Evolutionary conservation across 92 coral and sea anemone species (phyloP), one percentile per base, ranked within the genome.

Genomic region (Bergia sp.): DNA sequence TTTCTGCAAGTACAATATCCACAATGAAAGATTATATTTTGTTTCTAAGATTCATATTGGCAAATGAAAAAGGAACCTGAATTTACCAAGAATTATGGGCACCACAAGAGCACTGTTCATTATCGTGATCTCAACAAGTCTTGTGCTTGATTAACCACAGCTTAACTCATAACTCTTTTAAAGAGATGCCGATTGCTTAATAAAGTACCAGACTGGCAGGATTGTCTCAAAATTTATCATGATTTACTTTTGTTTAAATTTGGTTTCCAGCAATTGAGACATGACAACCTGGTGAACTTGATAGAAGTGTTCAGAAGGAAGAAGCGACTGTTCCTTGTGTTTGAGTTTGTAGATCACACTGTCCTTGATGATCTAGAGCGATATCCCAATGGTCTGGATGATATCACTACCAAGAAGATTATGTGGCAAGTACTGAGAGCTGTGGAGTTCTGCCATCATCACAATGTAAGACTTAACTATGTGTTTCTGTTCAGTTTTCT

Each of bases 291-390:
- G 77, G 98, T 97, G 57, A 97, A 97, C 87, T 92, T 97, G 66
- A 90, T 97, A 57, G 99, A 97, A 86, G 98, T 97, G 44, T 97
- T 97, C 81, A 92, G 99, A 55, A 94, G 98, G 29, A 97, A 97
- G 92, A 97, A 97, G 92, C 94, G 99, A n/a, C 90, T 97, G 72
- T 97, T 97, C 87, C 93, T 97, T 58, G 98, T 97, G 69, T 97
- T 97, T 92, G 99, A 97, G 89, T 97, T 97, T 89, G 99, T 97
- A 71, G 99, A 97, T 86, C 99, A 97, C 86, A 97, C 99, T 11
- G 99, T 95, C 37, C 91, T 97, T 23, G 99, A 97, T 94, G 99
- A 97, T 80, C 88, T 97, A 20, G 99, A 97, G 77, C 92, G 98
- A 89, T 97, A 95, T 67, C 99, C 99, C 38, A 97, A 94, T 92